Evolutionary conservation across 2,113 vertebrate species (phyloP), one percentile per base, ranked within the genome.

Genomic region (Oryzias woworae): DNA sequence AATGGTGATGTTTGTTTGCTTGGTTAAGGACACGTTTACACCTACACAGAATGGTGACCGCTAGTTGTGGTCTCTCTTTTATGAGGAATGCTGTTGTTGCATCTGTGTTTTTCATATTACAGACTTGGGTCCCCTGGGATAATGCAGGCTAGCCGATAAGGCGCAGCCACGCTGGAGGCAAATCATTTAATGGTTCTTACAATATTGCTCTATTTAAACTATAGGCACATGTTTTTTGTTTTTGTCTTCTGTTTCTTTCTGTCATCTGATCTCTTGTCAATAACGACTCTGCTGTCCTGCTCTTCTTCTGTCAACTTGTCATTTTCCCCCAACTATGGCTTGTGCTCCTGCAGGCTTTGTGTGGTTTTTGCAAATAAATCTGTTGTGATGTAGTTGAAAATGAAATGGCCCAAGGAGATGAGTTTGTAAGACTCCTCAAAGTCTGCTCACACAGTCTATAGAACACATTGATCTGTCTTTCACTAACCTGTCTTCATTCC

Each of bases 81-180:
- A 85, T 91, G 88, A 91, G 92, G 91, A 92, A 91, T 91, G 91
- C 91, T 91, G 89, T 92, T 92, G 87, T 89, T 91, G 92, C 90
- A 91, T 92, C 91, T 91, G 82, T 91, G 88, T 92, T 91, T 92
- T 94, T 91, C 88, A 92, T 91, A 86, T 91, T 93, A 78, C 93
- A 94, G 93, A 93, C 90, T 3, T 92, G 88, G 89, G 89, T 92
- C 90, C 91, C 87, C 91, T 88, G 91, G 92, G 90, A 92, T 93
- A 90, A 91, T 92, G 92, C 92, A 92, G 91, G 90, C 88, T 91
- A 91, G 91, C 92, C 91, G 91, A 90, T 91, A 91, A 83, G 92
- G 91, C 91, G 83, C 88, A 92, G 90, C 90, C 90, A 85, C 86
- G 85, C 86, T 92, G 91, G 87, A 93, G 85, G 88, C 92, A 92